Evolutionary conservation across 2,888 invertebrate species (phyloP).

Genomic region (Rhagonycha fulva): DNA sequence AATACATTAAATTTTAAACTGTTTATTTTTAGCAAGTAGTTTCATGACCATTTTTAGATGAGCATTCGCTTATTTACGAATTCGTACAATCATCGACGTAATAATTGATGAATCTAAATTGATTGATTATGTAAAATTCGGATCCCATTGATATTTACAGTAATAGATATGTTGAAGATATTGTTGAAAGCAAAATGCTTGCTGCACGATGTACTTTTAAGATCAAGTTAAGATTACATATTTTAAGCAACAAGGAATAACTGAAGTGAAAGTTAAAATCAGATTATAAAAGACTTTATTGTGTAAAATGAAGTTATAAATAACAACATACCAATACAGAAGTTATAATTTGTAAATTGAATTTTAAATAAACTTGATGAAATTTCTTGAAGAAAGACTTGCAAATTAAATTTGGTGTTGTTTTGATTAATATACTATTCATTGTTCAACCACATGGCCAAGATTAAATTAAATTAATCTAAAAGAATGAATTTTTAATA

Average conservation of each 20-base stretch:
- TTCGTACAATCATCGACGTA: not conserved
- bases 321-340: not conserved
- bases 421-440: not conserved
- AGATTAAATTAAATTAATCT: not conserved
- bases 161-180: not conserved
- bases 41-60: not conserved
- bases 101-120: not conserved
- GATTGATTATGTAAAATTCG: not conserved
- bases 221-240: not conserved
- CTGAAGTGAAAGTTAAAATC: not conserved
- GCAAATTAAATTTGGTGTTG: not conserved
- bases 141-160: not conserved
- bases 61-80: not conserved
- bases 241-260: not conserved
- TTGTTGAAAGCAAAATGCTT: not conserved
- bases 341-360: not conserved
- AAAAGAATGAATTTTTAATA: not conserved
- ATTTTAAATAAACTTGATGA: not conserved
- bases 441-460: not conserved
- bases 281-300: not conserved
- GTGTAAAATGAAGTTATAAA: not conserved
- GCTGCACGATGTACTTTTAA: not conserved
- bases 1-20: not conserved
- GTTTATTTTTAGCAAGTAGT: not conserved
- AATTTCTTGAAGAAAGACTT: not conserved